Evolutionary conservation across 2,797 vertebrate species (phyloP), one percentile per base, ranked within the genome.

Genomic region (Acomys russatus): DNA sequence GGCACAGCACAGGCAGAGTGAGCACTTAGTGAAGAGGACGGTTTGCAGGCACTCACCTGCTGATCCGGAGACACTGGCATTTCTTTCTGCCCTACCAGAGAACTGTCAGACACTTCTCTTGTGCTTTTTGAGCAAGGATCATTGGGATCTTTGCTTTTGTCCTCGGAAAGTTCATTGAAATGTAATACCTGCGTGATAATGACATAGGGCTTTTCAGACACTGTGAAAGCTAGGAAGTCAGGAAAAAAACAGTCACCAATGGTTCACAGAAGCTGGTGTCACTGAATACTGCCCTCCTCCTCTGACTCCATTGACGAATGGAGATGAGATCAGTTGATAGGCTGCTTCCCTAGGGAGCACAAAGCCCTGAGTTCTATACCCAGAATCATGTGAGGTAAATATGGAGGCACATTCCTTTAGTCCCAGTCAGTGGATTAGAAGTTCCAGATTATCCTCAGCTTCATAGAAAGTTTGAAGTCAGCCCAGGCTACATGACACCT

Each of bases 141-240:
- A 1, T 1, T 54, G 83, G 15, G 49, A 9, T 96, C 87, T 63
- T 92, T 11, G 68, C 38, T 54, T 38, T 92, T 77, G 4, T 20
- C 64, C 30, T 88, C 92, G 30, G 92, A 94, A 82, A 98, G 2
- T 38, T 98, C 97, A 18, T 10, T 79, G 87, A 98, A 97, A 88
- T 97, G 96, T 9, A 97, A 87, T 0, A 92, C 97, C 97, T 98
- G 68, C 0, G 0, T 4, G 12, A 83, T 3, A 14, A 71, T 0
- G 0, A 22, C 1, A 84, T 0, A 11, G 28, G 12, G 35, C 38
- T 56, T 78, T 91, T 95, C 38, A 96, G 88, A 73, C 20, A 11
- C 2, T 4, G 4, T 2, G 18, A 83, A 51, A 6, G 15, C 10
- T 33, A 56, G 28, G 17, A 64, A 64, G 49, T 78, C 38, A 74